Base-by-base conservation (phyloP, 2,797 vertebrate genomes). In the Allobates femoralis region DNA sequence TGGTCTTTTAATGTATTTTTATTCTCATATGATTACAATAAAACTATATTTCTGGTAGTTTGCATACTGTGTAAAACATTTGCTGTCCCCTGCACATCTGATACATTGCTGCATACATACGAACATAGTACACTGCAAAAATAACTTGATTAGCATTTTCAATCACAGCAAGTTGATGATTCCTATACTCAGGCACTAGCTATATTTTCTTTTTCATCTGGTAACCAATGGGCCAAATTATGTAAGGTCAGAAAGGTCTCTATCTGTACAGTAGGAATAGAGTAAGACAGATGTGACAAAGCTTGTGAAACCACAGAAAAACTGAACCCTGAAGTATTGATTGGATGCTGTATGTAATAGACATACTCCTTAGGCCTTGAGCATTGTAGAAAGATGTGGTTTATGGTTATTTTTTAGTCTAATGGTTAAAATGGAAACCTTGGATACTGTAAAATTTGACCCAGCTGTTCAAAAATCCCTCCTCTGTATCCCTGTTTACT, bases 381-480 rank as follows among this genome's bases (percentile, higher is more conserved):
- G 53, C 74, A 58, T 34, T 60, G n/a, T 50, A 16, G 16, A 67
- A 21, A 53, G n/a, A 64, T 78, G 79, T 32, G 23, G 21, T 50
- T 74, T 81, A 46, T 62, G 14, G 51, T 19, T 51, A 64, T 64
- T 23, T 69, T 58, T 76, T 58, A 64, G 60, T 37, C n/a, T 78
- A 64, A 83, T 87, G 74, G 60, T 77, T 69, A 77, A 87, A 75
- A 69, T 87, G 85, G 30, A 56, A 78, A 26, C 37, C 37, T 51
- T 56, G 53, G 37, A 30, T 77, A 51, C 74, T 51, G n/a, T 56
- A 79, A 71, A 62, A 73, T 30, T 60, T 53, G 23, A 75, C 50
- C 69, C 85, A 86, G 30, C 71, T 81, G 71, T 76, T 66, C 30
- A 37, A 81, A 41, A 76, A 81, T 12, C 28, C n/a, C n/a, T n/a